phyloP scores from a whole-genome alignment of 2,888 invertebrate genomes.

The Hyposoter didymator region DNA sequence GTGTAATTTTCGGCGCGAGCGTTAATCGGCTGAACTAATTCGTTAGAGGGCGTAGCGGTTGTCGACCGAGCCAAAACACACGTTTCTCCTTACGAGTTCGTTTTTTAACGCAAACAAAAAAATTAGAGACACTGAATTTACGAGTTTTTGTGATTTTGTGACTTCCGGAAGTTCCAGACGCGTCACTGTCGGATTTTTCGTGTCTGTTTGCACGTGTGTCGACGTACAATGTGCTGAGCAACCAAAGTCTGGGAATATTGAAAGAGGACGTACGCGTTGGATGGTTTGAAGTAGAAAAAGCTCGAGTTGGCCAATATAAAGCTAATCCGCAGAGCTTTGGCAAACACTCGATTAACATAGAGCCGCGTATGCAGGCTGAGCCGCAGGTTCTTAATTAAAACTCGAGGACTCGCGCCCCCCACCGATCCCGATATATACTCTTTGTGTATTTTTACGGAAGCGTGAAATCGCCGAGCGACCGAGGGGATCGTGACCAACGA shows the following conservation, averaged over 20 bases:
- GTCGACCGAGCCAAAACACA: not conserved
- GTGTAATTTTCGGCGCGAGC: not conserved
- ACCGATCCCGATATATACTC: constrained; percentile 16
- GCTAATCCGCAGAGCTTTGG: constrained; percentile 22
- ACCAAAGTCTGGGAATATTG: constrained; percentile 55
- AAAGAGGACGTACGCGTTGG: constrained; percentile 16
- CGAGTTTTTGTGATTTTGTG: not conserved
- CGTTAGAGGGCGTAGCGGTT: not conserved
- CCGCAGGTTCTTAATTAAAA: constrained; percentile 57
- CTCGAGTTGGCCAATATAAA: constrained; percentile 29
- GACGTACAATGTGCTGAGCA: not conserved
- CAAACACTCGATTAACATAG: constrained; percentile 61
- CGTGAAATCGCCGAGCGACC: constrained; percentile 16
- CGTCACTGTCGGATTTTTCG: not conserved
- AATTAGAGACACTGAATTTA: not conserved
- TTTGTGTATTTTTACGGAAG: constrained; percentile 13
- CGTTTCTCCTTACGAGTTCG: not conserved
- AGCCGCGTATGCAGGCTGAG: not conserved
- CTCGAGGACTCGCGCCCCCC: constrained; percentile 31
- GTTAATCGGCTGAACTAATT: constrained; percentile 5
- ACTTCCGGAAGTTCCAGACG: not conserved
- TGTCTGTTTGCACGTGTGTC: not conserved
- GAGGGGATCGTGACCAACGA: constrained; percentile 53
- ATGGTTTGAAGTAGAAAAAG: constrained; percentile 27
- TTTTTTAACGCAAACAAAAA: not conserved